Conservation (phyloP, 2,888 invertebrate genomes). For the Plusia festucae region DNA sequence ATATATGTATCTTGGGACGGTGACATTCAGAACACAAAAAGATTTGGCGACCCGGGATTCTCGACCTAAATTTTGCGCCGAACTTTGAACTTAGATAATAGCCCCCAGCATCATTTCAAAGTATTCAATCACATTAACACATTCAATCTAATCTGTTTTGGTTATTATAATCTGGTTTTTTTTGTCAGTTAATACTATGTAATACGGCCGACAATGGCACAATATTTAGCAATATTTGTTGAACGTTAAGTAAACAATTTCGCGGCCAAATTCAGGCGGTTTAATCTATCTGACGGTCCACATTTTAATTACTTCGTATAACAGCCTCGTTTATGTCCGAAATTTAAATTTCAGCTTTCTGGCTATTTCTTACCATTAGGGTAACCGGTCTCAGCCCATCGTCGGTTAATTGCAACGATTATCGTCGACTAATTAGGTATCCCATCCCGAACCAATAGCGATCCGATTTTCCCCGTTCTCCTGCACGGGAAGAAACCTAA, state of each 20-base stretch:
- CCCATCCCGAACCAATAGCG: conserved; percentile 47
- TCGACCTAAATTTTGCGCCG: too few relatives aligned
- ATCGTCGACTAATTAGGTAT: conserved; percentile 59
- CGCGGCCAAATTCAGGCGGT: conserved; percentile 23
- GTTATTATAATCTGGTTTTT: background rate
- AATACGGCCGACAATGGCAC: conserved; percentile 1
- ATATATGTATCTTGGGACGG: too few relatives aligned
- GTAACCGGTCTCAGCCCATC: conserved; percentile 38
- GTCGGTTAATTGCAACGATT: conserved; percentile 53
- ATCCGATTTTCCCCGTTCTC: conserved; percentile 38
- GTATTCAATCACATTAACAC: background rate
- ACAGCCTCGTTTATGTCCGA: conserved; percentile 31
- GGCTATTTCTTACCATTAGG: conserved; percentile 30
- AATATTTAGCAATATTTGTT: conserved; percentile 21
- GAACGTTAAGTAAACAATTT: conserved; percentile 32
- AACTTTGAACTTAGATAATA: too few relatives aligned
- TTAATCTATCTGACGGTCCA: conserved; percentile 44
- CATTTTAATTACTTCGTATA: conserved; percentile 36
- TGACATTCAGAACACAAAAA: too few relatives aligned
- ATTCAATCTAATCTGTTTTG: background rate
- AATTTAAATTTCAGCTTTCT: conserved; percentile 45
- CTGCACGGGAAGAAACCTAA: conserved; percentile 35
- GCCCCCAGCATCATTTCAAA: too few relatives aligned
- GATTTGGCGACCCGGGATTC: too few relatives aligned
- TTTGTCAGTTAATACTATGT: background rate